These are phyloP conservation scores for Neolamprologus ventralis DNA, from an alignment of 2,113 vertebrate species.

Conservation along the genomic window DNA sequence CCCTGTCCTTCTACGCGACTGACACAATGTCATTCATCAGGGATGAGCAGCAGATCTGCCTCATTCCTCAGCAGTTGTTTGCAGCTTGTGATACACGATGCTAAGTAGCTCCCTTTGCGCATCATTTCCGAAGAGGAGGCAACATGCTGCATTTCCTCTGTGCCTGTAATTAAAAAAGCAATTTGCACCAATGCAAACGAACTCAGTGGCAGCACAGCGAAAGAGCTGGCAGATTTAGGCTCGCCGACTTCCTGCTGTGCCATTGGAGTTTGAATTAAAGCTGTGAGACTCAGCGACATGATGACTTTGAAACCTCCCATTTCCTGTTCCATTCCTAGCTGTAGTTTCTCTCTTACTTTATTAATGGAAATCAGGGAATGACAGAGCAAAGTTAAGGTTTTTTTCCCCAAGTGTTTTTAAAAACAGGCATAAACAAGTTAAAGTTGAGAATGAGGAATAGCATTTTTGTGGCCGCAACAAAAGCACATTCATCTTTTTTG, in stretches of 20 bases:
- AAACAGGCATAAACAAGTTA: neutral
- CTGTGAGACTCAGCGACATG: neutral
- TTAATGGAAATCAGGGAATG: constrained; percentile 28
- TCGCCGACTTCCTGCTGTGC: neutral
- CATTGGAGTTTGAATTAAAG: constrained; percentile 30
- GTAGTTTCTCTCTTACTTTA: neutral
- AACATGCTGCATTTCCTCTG: constrained; percentile 7
- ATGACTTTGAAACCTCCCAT: neutral
- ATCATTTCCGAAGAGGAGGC: constrained; percentile 10
- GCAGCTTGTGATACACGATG: constrained; percentile 28
- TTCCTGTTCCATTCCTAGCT: constrained; percentile 15
- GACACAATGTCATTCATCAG: neutral
- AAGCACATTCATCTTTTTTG: neutral
- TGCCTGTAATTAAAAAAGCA: constrained; percentile 57
- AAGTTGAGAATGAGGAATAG: neutral
- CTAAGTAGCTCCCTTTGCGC: constrained; percentile 35
- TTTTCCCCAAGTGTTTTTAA: neutral
- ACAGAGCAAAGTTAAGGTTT: neutral
- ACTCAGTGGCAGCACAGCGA: constrained; percentile 15
- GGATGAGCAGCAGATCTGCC: constrained; percentile 3
- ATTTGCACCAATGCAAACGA: constrained; percentile 46
- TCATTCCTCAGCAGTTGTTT: constrained; percentile 28
- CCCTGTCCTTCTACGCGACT: neutral
- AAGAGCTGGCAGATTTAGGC: constrained; percentile 16
- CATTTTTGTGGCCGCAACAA: neutral